Evolutionary conservation across 2,113 vertebrate species (phyloP).

Genomic region (Chrysochloris asiatica): DNA sequence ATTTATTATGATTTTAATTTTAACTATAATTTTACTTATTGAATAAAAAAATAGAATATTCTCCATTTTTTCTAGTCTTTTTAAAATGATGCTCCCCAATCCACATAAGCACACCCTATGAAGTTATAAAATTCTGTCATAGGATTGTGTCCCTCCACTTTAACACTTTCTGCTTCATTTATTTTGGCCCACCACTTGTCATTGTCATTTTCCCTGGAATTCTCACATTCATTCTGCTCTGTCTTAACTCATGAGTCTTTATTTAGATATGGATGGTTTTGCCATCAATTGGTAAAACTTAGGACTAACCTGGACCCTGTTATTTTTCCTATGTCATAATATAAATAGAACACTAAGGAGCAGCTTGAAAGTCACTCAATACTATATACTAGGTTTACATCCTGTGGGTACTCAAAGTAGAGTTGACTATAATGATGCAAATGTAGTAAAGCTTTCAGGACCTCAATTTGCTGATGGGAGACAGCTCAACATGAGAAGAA

Average conservation of each 20-base stretch:
- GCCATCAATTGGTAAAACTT: background rate
- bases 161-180: background rate
- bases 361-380: background rate
- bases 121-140: background rate
- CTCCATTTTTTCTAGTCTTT: constrained; percentile 22
- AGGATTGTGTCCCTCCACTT: background rate
- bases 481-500: no score
- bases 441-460: no score
- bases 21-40: background rate
- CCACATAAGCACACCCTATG: background rate
- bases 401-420: no score
- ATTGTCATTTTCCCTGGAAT: background rate
- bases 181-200: background rate
- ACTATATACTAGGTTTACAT: background rate
- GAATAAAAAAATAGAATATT: background rate
- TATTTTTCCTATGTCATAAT: background rate
- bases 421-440: no score
- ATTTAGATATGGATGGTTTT: background rate
- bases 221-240: background rate
- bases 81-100: background rate
- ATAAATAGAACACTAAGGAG: background rate
- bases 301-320: background rate
- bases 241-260: background rate
- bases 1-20: background rate
- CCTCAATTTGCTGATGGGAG: no score